phyloP scores from a whole-genome alignment of 2,888 invertebrate genomes.

The Eulithis testata region DNA sequence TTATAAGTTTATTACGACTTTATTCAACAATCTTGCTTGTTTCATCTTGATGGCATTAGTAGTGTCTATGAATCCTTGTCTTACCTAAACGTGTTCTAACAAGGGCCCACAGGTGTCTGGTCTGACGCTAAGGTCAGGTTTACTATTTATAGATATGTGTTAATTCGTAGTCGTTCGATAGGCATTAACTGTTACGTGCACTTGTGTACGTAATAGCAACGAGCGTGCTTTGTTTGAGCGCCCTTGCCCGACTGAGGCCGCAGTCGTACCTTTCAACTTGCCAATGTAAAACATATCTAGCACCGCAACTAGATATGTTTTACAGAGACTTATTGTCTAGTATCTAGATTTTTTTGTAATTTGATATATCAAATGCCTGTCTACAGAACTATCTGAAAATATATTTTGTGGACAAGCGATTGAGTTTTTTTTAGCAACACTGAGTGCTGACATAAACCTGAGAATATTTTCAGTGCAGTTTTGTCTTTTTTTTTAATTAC shows the following conservation, averaged over 20 bases:
- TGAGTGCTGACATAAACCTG: too few relatives aligned
- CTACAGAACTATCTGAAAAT: too few relatives aligned
- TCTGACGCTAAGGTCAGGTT: slow-evolving; percentile 21
- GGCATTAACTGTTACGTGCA: slow-evolving; percentile 42
- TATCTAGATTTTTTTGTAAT: too few relatives aligned
- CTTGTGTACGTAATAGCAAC: slow-evolving; percentile 44
- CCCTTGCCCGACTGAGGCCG: slow-evolving; percentile 70
- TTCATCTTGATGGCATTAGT: not conserved
- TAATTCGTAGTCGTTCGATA: slow-evolving; percentile 4
- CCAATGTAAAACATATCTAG: slow-evolving; percentile 25
- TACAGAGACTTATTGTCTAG: not conserved
- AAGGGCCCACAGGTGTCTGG: slow-evolving; percentile 1
- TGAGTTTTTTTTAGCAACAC: too few relatives aligned
- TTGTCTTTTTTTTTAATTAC: not conserved
- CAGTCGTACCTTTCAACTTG: slow-evolving; percentile 65
- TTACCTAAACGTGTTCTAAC: not conserved
- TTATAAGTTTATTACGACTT: not conserved
- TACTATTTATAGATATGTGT: slow-evolving; percentile 13
- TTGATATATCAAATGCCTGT: too few relatives aligned
- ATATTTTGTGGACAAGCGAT: too few relatives aligned
- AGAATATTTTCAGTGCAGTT: too few relatives aligned
- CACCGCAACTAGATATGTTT: slow-evolving; percentile 6
- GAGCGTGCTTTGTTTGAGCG: slow-evolving; percentile 51
- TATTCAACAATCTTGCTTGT: not conserved
- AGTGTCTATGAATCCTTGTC: not conserved